Evolutionary conservation across 2,113 vertebrate genomes (phyloP), one percentile per base, ranked within the genome.

Genomic region (Ursus arctos): DNA sequence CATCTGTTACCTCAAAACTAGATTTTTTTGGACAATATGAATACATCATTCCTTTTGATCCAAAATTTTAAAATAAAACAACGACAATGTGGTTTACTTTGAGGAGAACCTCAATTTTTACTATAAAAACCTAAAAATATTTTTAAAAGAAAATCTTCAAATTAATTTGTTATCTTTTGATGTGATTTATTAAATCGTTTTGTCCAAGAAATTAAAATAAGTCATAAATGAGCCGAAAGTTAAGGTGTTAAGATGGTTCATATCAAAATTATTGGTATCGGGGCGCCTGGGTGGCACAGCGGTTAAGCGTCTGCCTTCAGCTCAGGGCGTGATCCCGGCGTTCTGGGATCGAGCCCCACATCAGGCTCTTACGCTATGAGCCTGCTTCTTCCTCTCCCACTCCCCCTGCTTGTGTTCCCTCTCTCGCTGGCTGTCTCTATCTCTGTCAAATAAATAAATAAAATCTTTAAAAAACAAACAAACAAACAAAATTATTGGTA

Each of bases 1-100:
- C 92, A 94, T 97, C 88, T 96, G 89, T 91, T 97, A 94, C 59
- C 82, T 96, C 65, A 91, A 96, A 96, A 81, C 63, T 84, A 88
- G 26, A 90, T 55, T 96, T 84, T 91, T 59, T 88, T 22, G 28
- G 49, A 85, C 85, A 88, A 69, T 88, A 47, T 49, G 76, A 96
- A 55, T 57, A 96, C 47, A 71, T 28, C 67, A 86, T 91, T 92
- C 36, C 11, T 93, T 97, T 89, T 89, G 85, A 92, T 91, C 86
- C 53, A 86, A 51, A 96, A 76, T 65, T 95, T 92, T 63, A 93
- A 93, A 97, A 84, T 57, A 82, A 96, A 95, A 59, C 63, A 59
- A 81, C 18, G 89, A 93, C 33, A 81, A 55, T 88, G 33, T 86
- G 36, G 14, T 76, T 92, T 85, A 83, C 47, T 89, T 92, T 53